phyloP scores from a whole-genome alignment of 2,113 vertebrate species.

The Labeo catla region DNA sequence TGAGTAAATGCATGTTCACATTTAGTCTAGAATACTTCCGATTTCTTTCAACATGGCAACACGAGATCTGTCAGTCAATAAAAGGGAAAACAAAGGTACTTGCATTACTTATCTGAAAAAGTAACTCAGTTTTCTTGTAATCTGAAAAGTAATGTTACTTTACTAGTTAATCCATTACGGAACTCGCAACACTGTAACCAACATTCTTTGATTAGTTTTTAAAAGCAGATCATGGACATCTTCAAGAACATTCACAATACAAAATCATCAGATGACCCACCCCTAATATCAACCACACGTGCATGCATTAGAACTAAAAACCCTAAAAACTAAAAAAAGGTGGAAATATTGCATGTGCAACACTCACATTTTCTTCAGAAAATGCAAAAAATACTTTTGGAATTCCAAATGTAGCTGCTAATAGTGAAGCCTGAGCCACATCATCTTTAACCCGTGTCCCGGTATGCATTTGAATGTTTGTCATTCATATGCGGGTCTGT shows the following conservation, averaged over 20 bases:
- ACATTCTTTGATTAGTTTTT: background rate
- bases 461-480: conserved; percentile 20
- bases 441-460: conserved; percentile 2
- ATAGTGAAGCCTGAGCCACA: background rate
- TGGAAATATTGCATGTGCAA: background rate
- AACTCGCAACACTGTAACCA: no score
- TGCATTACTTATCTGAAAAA: no score
- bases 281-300: no score
- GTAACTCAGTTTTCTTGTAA: no score
- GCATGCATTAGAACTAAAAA: no score
- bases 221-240: background rate
- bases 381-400: background rate
- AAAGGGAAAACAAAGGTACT: no score
- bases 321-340: background rate
- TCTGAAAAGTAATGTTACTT: no score
- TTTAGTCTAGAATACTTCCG: no score
- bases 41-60: no score
- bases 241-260: background rate
- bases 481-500: background rate
- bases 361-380: background rate
- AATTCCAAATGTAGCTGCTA: background rate
- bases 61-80: no score
- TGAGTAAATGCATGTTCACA: no score
- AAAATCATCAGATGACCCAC: background rate
- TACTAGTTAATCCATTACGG: no score